Evolutionary conservation across 1,140 invertebrate genomes (phyloP), one percentile per base, ranked within the genome.

Genomic region (Drosophila willistoni): DNA sequence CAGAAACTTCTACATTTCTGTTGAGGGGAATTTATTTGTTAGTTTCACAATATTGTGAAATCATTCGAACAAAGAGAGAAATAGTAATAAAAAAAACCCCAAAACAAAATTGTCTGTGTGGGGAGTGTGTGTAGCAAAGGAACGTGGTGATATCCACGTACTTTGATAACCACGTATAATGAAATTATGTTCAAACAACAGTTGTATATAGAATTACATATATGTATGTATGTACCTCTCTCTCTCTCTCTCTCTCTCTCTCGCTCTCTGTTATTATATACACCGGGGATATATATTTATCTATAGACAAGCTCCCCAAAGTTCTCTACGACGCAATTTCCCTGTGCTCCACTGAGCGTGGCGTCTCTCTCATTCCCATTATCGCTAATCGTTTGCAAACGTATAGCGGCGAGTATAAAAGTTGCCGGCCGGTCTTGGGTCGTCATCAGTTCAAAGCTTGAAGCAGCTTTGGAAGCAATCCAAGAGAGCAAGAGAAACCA

Each of bases 321-420:
- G 44, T 22, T 51, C 44, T 51, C 44, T 51, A 22, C 44, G 17
- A 51, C 44, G 44, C 44, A 51, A 12, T 51, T 51, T 22, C 9
- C 9, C 1, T 22, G 44, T 51, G 9, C 7, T 13, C 25, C 17
- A 51, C 44, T 22, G 44, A 51, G 44, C 44, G 44, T 22, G 9
- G 9, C 17, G 9, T 51, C 44, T 51, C 44, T 51, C 44, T 22
- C 44, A 51, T 9, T 51, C 44, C 44, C 44, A 51, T 51, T 51
- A 51, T 51, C 44, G 44, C 44, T 22, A 51, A 51, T 51, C 44
- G 44, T 51, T 51, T 51, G 44, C 44, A 51, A 51, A 51, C 44
- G 44, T 51, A 12, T 51, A 10, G 44, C 17, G 2, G 44, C 44
- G 44, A 51, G 44, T 51, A 51, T 51, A 51, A 51, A 51, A 51